Conservation (phyloP, 2,113 vertebrate genomes). For the Sigmodon hispidus region DNA sequence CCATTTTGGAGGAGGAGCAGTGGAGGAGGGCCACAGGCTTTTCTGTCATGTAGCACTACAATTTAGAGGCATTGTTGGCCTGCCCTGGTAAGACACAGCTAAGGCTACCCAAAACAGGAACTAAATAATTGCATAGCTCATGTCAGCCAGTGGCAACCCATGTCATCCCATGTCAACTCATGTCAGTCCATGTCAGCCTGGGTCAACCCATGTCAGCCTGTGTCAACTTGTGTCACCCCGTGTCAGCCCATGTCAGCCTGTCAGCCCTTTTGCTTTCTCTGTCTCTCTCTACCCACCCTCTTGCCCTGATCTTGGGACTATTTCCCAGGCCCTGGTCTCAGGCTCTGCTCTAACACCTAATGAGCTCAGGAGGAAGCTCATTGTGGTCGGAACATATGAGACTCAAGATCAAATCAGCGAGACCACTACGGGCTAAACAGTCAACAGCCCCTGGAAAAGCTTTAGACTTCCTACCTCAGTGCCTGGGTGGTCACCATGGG, state of each 20-base stretch:
- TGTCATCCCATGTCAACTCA: no score
- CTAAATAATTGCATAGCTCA: rapidly evolving
- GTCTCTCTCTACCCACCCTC: neutral
- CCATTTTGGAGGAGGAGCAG: neutral
- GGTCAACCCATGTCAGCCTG: no score
- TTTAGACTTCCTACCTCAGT: neutral
- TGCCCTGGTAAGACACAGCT: neutral
- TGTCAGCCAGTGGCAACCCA: no score
- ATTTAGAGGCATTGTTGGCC: rapidly evolving
- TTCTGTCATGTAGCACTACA: neutral
- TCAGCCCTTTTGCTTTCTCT: neutral
- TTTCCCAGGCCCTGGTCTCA: neutral
- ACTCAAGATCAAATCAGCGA: neutral
- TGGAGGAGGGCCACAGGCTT: rapidly evolving
- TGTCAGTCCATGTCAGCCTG: no score
- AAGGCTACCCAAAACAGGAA: neutral
- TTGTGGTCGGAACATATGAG: neutral
- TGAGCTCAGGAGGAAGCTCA: neutral
- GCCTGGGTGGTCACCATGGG: rapidly evolving
- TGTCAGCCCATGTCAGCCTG: no score
- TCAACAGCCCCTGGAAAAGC: neutral
- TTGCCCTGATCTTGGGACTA: neutral
- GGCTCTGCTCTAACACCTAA: neutral
- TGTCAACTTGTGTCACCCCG: no score
- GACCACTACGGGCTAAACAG: rapidly evolving